Evolutionary conservation across 2,113 vertebrate genomes (phyloP).

Genomic region (Saccopteryx leptura): DNA sequence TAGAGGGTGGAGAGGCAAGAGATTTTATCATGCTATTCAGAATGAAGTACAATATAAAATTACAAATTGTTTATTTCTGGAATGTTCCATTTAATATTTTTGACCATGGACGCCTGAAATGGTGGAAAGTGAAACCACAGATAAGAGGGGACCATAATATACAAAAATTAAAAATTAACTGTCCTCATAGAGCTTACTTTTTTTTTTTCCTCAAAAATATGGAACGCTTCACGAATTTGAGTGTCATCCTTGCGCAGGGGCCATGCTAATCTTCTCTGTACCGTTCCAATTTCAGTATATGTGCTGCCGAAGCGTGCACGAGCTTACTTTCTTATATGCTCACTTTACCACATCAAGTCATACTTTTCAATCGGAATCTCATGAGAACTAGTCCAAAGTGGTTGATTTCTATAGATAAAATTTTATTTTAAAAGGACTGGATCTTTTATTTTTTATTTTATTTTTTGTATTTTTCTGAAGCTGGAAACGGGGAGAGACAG

Average conservation of each 20-base stretch:
- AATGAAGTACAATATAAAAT: not conserved
- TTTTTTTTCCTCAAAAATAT: not conserved
- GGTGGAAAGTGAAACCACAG: not conserved
- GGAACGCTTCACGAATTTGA: too few relatives aligned
- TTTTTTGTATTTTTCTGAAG: too few relatives aligned
- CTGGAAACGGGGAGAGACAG: too few relatives aligned
- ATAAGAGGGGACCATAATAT: not conserved
- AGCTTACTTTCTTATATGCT: not conserved
- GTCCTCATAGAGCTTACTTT: not conserved
- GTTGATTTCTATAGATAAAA: not conserved
- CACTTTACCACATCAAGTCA: not conserved
- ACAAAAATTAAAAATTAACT: not conserved
- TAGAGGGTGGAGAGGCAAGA: not conserved
- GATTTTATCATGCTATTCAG: not conserved
- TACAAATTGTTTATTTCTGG: not conserved
- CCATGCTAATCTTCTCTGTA: too few relatives aligned
- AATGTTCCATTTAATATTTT: not conserved
- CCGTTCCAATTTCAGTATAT: too few relatives aligned
- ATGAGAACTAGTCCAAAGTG: constrained; percentile 19
- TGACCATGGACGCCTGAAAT: not conserved
- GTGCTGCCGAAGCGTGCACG: too few relatives aligned
- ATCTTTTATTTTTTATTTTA: too few relatives aligned
- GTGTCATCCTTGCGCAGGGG: too few relatives aligned
- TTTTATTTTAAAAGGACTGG: constrained; percentile 37
- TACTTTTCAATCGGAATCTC: not conserved